Percentiles rank a stretch among this genome's conserved stretches.
These are phyloP conservation scores for Nothoprocta perdicaria DNA, from an alignment of 2,113 vertebrate genomes.

Conservation along the genomic window DNA sequence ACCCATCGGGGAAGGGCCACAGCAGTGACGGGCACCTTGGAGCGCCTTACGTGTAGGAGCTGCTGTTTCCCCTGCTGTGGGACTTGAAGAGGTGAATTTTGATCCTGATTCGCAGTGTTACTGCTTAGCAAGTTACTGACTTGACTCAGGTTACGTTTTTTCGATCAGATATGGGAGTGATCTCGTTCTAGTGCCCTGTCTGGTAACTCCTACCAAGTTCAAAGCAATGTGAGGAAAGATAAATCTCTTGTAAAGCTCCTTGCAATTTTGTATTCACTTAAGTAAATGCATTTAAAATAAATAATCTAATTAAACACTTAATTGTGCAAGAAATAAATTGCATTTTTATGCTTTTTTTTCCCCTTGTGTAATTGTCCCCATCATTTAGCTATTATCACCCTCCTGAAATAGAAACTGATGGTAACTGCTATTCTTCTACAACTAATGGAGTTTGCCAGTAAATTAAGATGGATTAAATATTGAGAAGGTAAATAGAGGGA, in stretches of 20 bases:
- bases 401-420: neutral
- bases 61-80: neutral
- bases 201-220: neutral
- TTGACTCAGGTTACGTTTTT: neutral
- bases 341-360: neutral
- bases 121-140: neutral
- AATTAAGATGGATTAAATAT: conserved; percentile 12
- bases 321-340: conserved; percentile 47
- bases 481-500: neutral
- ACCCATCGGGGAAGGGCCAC: neutral
- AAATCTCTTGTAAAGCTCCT: conserved; percentile 21
- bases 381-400: conserved; percentile 23
- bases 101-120: neutral
- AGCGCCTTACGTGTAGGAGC: neutral
- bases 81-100: neutral
- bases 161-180: neutral
- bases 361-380: neutral
- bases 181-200: conserved; percentile 25
- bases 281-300: conserved; percentile 44
- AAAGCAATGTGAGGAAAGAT: neutral
- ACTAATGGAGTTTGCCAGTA: conserved; percentile 13
- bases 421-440: neutral
- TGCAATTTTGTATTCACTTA: conserved; percentile 1
- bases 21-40: neutral
- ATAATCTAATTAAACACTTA: conserved; percentile 54